Percentiles rank a stretch among this genome's conserved stretches.
phyloP scores from a whole-genome alignment of 2,888 invertebrate species.

The Zhuqinia jingwanae region DNA sequence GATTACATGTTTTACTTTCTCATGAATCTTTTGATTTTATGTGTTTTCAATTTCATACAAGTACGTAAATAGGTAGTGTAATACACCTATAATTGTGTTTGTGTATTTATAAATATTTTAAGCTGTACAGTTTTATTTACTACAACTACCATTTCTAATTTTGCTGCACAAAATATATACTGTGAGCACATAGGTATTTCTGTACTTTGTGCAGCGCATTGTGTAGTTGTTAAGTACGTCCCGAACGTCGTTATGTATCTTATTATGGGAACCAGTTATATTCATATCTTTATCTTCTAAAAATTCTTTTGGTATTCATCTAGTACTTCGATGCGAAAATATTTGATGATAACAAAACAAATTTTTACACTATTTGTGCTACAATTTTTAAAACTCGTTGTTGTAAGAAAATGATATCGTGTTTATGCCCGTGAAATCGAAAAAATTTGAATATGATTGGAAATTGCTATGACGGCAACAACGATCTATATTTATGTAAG shows the following conservation, averaged over 20 bases:
- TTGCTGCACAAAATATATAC: background rate
- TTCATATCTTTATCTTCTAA: conserved; percentile 57
- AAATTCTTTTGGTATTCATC: conserved; percentile 14
- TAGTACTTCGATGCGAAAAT: conserved; percentile 8
- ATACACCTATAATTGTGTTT: background rate
- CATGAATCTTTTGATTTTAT: conserved; percentile 24
- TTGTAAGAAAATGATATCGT: conserved; percentile 10
- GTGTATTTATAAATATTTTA: conserved; percentile 15
- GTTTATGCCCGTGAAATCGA: background rate
- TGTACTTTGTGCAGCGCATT: no score
- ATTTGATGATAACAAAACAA: background rate
- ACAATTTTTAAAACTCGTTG: conserved; percentile 17
- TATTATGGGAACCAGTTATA: conserved; percentile 22
- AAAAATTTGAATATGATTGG: background rate
- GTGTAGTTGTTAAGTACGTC: no score
- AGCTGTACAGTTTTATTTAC: background rate
- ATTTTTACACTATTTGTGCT: conserved; percentile 28
- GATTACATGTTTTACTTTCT: conserved; percentile 6
- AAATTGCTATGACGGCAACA: conserved; percentile 40
- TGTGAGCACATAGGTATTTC: background rate
- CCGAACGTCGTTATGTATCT: background rate
- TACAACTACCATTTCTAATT: background rate
- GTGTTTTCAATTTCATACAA: no score
- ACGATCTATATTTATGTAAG: conserved; percentile 31
- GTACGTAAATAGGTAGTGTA: no score